A percentile compares a stretch with the other conserved stretches of the same genome.
phyloP scores from a whole-genome alignment of 1,140 invertebrate species.

The Formica exsecta region DNA sequence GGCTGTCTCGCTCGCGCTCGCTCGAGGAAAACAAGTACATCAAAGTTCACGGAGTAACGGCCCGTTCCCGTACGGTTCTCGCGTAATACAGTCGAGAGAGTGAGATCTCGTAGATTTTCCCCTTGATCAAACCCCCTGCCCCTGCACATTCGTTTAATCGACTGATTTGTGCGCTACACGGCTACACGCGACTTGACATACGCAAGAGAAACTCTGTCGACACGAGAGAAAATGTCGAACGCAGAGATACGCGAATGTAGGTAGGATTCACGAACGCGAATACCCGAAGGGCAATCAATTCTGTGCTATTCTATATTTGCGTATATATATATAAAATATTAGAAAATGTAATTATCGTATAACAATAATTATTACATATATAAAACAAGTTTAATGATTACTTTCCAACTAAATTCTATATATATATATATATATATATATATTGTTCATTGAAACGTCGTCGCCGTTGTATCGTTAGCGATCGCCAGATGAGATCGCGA shows the following conservation, averaged over 20 bases:
- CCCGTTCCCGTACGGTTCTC: background rate
- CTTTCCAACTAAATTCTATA: background rate
- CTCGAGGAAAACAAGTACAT: slow-evolving; percentile 26
- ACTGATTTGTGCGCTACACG: too few species aligned
- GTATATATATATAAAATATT: background rate
- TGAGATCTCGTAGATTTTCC: too few species aligned
- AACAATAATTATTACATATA: slow-evolving; percentile 12
- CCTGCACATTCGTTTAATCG: too few species aligned
- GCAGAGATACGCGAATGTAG: slow-evolving; percentile 3
- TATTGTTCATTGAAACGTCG: background rate
- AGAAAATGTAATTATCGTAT: background rate
- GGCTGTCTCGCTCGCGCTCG: background rate
- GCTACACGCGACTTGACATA: background rate
- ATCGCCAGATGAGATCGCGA: too few species aligned
- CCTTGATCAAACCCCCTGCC: too few species aligned
- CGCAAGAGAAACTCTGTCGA: background rate
- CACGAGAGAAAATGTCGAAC: background rate
- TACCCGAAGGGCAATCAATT: slow-evolving; percentile 9
- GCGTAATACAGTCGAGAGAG: background rate
- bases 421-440: too few species aligned
- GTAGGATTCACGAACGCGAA: background rate
- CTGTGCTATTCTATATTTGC: too few species aligned
- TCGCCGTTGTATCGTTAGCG: too few species aligned
- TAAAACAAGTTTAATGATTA: background rate
- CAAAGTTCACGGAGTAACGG: background rate